phyloP scores from a whole-genome alignment of 2,113 vertebrate species.

The Ciconia maguari region DNA sequence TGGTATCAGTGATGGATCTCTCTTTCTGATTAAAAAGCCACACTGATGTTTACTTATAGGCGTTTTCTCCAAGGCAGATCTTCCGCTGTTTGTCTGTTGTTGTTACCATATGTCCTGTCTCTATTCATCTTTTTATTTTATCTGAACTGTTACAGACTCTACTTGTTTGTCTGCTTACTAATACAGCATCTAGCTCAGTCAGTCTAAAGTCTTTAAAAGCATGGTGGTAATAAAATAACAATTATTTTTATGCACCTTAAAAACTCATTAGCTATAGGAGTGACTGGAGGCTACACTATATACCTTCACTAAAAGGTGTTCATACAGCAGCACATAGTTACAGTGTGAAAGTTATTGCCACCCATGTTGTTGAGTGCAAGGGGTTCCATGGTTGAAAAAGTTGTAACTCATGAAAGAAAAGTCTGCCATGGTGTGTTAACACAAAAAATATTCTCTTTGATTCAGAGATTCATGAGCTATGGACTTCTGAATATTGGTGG shows the following conservation, averaged over 20 bases:
- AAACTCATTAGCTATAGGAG: not conserved
- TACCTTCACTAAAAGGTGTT: not conserved
- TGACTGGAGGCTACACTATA: not conserved
- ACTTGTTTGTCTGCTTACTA: not conserved
- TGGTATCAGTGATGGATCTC: not conserved
- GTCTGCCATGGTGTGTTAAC: not conserved
- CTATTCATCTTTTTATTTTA: not conserved
- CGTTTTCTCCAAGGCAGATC: not conserved
- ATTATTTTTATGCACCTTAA: not conserved
- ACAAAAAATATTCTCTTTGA: not conserved
- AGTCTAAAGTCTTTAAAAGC: not conserved
- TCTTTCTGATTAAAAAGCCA: not conserved
- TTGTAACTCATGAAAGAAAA: not conserved
- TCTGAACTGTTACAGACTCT: not conserved
- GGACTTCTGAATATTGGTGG: not conserved
- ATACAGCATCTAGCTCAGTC: not conserved
- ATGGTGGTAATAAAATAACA: not conserved
- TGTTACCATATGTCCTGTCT: not conserved
- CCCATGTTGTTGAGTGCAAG: not conserved
- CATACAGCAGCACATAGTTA: not conserved
- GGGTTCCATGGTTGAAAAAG: not conserved
- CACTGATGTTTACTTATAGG: not conserved
- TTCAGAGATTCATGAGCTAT: not conserved
- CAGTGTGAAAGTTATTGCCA: not conserved
- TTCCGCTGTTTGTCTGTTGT: not conserved